phyloP scores from a whole-genome alignment of 2,888 invertebrate genomes.

The Scaptomyza flava region DNA sequence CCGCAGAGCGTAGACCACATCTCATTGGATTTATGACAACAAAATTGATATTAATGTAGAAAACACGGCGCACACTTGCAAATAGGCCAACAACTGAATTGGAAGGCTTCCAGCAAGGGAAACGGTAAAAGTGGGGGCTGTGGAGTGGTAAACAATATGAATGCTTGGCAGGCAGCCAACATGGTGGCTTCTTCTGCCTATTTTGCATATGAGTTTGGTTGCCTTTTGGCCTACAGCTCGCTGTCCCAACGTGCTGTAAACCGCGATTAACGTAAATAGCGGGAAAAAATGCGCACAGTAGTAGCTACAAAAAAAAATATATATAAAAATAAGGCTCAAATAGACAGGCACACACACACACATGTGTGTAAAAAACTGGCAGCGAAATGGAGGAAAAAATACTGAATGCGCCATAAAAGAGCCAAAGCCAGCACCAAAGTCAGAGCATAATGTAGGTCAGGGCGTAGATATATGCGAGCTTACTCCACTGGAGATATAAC shows the following conservation, averaged over 20 bases:
- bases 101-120: background rate
- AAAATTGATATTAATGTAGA: constrained; percentile 81
- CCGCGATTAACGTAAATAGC: constrained; percentile 76
- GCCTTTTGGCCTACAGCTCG: constrained; percentile 35
- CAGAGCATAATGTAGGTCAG: constrained; percentile 74
- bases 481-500: constrained; percentile 36
- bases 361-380: constrained; percentile 17
- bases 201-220: constrained; percentile 54
- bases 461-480: constrained; percentile 46
- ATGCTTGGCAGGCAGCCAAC: constrained; percentile 41
- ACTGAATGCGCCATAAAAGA: constrained; percentile 19
- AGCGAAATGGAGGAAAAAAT: constrained; percentile 20
- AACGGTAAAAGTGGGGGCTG: background rate
- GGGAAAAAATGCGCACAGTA: constrained; percentile 52
- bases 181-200: constrained; percentile 38
- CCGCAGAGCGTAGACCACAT: constrained; percentile 52
- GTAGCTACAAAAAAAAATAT: constrained; percentile 25
- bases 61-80: constrained; percentile 50
- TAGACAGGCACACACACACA: constrained; percentile 31
- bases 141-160: constrained; percentile 8
- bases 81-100: constrained; percentile 37
- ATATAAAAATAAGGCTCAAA: constrained; percentile 37
- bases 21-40: constrained; percentile 81
- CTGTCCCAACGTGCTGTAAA: constrained; percentile 66
- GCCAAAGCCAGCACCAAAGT: constrained; percentile 18